Evolutionary conservation across 2,888 invertebrate species (phyloP), one percentile per base, ranked within the genome.

Genomic region (Brassicogethes aeneus): DNA sequence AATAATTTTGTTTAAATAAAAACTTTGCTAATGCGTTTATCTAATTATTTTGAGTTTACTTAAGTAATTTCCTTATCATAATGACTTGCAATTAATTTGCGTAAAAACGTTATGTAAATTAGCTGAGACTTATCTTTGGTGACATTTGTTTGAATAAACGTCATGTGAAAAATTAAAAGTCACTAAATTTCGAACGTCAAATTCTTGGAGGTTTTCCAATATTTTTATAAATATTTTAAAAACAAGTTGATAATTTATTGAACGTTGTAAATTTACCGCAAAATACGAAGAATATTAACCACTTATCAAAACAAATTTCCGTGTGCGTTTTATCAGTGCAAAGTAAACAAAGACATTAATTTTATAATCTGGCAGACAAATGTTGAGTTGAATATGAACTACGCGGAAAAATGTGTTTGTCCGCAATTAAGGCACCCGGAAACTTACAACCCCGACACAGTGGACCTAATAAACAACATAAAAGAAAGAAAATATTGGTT

Each of bases 401-500:
- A 43, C 13, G 47, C 45, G 15, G 42, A 47, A 41, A 46, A 42
- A 17, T 47, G 45, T 15, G 73, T 85, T 39, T 88, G 88, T 61
- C 84, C 86, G 3, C 70, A 96, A 52, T 71, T 96, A 45, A 74
- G 76, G 52, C 81, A 90, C 67, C 82, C 85, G 39, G 73, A 76
- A 51, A 76, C 77, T 59, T 96, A 96, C 71, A 78, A 79, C 64
- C 92, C 96, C 1, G 96, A 97, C 66, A 91, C 92, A 17, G 82
- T 93, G 50, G 92, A 96, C 70, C 75, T 97, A 42, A 79, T 85
- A 45, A 77, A 79, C 55, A 92, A 96, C 65, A 74, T 76, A 50
- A 85, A 87, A 62, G 95, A 94, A 10, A 79, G 88, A 63, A 79
- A 74, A 52, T 96, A 95, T 68, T 97, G 96, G 96, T 75, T 96